Base-by-base conservation (phyloP, 2,113 vertebrate genomes). In the Bagarius yarrelli region DNA sequence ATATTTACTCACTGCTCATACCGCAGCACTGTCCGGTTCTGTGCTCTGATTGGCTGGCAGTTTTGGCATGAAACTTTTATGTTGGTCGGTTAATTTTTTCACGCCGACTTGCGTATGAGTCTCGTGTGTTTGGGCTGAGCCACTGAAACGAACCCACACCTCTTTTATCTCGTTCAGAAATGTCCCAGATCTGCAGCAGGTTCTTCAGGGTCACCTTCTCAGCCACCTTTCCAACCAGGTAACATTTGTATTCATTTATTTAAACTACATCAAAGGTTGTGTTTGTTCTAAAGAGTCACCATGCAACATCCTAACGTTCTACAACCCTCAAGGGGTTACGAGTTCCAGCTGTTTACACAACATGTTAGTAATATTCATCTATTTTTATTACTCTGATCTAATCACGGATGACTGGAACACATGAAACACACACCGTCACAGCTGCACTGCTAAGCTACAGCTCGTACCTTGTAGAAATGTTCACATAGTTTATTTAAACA, bases 181-280 rank as follows among this genome's bases (percentile, higher is more conserved):
- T 34, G 53, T 78, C 16, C 19, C 34, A 59, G 78, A 79, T 85
- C 87, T 94, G 34, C 94, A 94, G 16, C 93, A 92, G 12, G 90
- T 91, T 76, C 81, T 92, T 14, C 95, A 94, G 84, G 75, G 92
- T 63, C 95, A 94, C 4, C 88, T 91, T 79, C 69, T 87, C 23
- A 86, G 81, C 52, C 92, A 91, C 61, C 89, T 94, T 75, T 90
- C 91, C 73, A 94, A 92, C 80, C 83, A 81, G 85, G 85, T 85
- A 83, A 61, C 6, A 0, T 47, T 32, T 69, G 2, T 30, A 12
- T 44, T 47, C 44, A 6, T 32, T 8, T 79, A n/a, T n/a, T n/a
- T n/a, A n/a, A n/a, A n/a, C n/a, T n/a, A n/a, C n/a, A n/a, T n/a
- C n/a, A n/a, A n/a, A n/a, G n/a, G n/a, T 1, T 40, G 11, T 19